Evolutionary conservation across 2,113 vertebrate genomes (phyloP), one percentile per base, ranked within the genome.

Genomic region (Ctenodactylus gundi): DNA sequence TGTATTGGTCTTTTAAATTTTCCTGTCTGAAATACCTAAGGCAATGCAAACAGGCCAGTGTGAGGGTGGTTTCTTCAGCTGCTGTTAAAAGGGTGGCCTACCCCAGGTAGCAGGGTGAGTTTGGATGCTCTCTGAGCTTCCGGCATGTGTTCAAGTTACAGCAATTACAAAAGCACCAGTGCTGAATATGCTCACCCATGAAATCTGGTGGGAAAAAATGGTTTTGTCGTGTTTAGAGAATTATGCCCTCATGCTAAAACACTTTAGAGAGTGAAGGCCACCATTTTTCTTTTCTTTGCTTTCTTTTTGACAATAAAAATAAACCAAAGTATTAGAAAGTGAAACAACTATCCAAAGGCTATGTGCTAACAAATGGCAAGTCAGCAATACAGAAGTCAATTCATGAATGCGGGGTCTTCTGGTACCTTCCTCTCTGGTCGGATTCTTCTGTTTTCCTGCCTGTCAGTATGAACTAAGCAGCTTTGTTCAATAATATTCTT

Each of bases 81-180:
- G 65, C 4, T 57, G 65, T 7, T 2, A 1, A 3, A 80, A 86
- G 34, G 41, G 67, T 23, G 87, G 55, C 39, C 18, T 78, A 89
- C 57, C 65, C 95, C 92, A 95, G 18, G 68, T 86, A 25, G 31
- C 65, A 23, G 2, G 62, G 39, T 68, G 51, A 88, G 39, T 91
- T 97, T 78, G 89, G 62, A 97, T 67, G n/a, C 11, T 25, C 23
- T 53, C 3, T 18, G 3, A 91, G 21, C 41, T 77, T 17, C 77
- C n/a, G 46, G 27, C 15, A 46, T 96, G 97, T 97, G 82, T 1
- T 3, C 8, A 78, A 70, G 97, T 97, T 94, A 96, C 97, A 86
- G 96, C 46, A 96, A 92, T 96, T 97, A 96, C 20, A 88, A 72
- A 95, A 97, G 94, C 75, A 97, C 3, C 14, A 58, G 75, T 86